Evolutionary conservation across 2,888 invertebrate genomes (phyloP), one percentile per base, ranked within the genome.

Genomic region (Sussaba pulchella): DNA sequence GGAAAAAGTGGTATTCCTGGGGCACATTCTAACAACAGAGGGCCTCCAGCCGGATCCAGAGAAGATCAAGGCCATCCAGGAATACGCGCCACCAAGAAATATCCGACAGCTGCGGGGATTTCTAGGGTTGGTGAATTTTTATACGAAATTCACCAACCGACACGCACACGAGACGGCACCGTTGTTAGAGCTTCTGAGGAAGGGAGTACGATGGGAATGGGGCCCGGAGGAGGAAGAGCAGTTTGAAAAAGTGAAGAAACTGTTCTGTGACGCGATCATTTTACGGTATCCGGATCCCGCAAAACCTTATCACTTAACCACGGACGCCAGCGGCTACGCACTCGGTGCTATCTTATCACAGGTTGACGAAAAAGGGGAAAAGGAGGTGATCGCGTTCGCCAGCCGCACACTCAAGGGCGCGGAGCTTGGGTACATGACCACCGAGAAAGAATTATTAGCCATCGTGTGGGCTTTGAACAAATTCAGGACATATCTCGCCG

Each of bases 361-460:
- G 39, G 36, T 19, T 12, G 12, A 61, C 10, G 21, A 61, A 0
- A 3, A 21, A 21, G 61, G 61, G 1, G 61, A n/a, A 14, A 41
- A 10, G 0, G 24, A 43, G 9, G 43, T 63, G 0, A n/a, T 63
- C 5, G 21, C 19, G 0, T 43, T 63, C 21, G 61, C 43, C 0
- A 41, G 41, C 10, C 21, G 61, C 1, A 78, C 64, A 5, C 14
- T 72, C 2, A 66, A 41, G 31, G 47, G 64, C 0, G 69, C 57
- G 0, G 72, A 78, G 14, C 12, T 72, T 0, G 43, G 31, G 1
- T 78, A 72, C 21, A 54, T 43, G 5, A 69, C 63, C 0, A 78
- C 73, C 1, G 78, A 73, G 12, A 78, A 73, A n/a, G 78, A 73
- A 47, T 12, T 67, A 21, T 8, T 73, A 9, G 78, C 67, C 3